Evolutionary conservation across 2,113 vertebrate genomes (phyloP), one percentile per base, ranked within the genome.

Genomic region (Lathamus discolor): DNA sequence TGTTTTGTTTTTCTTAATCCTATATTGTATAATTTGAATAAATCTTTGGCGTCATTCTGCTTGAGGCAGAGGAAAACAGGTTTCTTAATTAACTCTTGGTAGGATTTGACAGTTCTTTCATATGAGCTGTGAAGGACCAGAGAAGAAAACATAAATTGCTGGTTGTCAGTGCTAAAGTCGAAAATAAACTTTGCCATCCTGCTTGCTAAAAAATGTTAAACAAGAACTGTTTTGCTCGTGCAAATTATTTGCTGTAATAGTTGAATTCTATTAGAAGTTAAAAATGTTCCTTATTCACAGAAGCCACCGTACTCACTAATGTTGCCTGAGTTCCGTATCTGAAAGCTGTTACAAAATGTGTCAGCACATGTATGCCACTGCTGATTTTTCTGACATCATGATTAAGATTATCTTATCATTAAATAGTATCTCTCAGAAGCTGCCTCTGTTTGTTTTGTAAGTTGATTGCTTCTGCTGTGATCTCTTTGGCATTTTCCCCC

Each of bases 81-180:
- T 87, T 96, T 92, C 70, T 83, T 94, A 85, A 85, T 95, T 86
- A 88, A 90, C 49, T 83, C 37, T 46, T 83, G 27, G 15, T 87
- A 39, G 72, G 62, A 79, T 87, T 87, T 91, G 87, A 57, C 37
- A 57, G 0, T 88, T 88, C 78, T 90, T 95, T 90, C 72, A 25
- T 83, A 19, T 76, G 57, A 92, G 62, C 63, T 93, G 17, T 73
- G 69, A 49, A 63, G 31, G 39, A 85, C 14, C 52, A 29, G 35
- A 73, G 41, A 76, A 67, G 49, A 83, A 88, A 88, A 83, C n/a
- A 62, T 19, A 62, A 63, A 84, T 75, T 67, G 59, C 22, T 1
- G 1, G 4, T 52, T 90, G 86, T 86, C 68, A 77, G 0, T 66
- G 37, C 52, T 88, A 0, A 28, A 44, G 54, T 59, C 74, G 63